These are phyloP conservation scores for Drosophila lowei DNA, from an alignment of 1,140 invertebrate species.

Conservation along the genomic window DNA sequence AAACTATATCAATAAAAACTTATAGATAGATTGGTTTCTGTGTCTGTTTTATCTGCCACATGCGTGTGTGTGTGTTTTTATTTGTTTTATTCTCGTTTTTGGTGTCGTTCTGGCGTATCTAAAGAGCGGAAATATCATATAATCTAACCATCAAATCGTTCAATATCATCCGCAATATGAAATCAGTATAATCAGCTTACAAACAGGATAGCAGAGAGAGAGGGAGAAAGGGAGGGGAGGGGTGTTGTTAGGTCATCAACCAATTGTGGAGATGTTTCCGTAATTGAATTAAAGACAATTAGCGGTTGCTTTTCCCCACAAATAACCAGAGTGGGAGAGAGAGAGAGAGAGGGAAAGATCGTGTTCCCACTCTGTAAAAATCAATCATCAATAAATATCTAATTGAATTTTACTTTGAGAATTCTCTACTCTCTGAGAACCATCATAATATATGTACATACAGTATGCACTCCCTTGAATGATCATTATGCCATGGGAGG, in stretches of 20 bases:
- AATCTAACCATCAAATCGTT: slow-evolving; percentile 14
- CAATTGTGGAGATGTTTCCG: slow-evolving; percentile 52
- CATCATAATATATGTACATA: slow-evolving; percentile 11
- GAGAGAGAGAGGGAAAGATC: slow-evolving; percentile 10
- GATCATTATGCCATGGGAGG: slow-evolving; percentile 23
- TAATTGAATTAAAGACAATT: slow-evolving; percentile 78
- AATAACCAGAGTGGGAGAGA: too few relatives aligned
- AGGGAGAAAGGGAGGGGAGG: background rate
- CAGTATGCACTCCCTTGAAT: background rate
- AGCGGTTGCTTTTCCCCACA: slow-evolving; percentile 15
- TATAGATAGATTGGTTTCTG: slow-evolving; percentile 25
- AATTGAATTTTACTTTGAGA: slow-evolving; percentile 64
- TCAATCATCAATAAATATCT: slow-evolving; percentile 78
- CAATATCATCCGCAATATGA: slow-evolving; percentile 16
- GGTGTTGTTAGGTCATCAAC: slow-evolving; percentile 29
- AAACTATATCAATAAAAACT: slow-evolving; percentile 49
- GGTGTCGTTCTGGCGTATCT: too few relatives aligned
- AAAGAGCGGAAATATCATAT: slow-evolving; percentile 37
- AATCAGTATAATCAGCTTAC: slow-evolving; percentile 31
- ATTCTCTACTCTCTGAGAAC: slow-evolving; percentile 7
- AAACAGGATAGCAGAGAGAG: background rate
- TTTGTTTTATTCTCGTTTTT: background rate
- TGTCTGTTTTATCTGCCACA: slow-evolving; percentile 25
- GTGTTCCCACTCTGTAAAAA: slow-evolving; percentile 44
- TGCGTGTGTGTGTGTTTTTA: slow-evolving; percentile 17